Evolutionary conservation across 1,140 invertebrate genomes (phyloP).

Genomic region (Anoplophora glabripennis): DNA sequence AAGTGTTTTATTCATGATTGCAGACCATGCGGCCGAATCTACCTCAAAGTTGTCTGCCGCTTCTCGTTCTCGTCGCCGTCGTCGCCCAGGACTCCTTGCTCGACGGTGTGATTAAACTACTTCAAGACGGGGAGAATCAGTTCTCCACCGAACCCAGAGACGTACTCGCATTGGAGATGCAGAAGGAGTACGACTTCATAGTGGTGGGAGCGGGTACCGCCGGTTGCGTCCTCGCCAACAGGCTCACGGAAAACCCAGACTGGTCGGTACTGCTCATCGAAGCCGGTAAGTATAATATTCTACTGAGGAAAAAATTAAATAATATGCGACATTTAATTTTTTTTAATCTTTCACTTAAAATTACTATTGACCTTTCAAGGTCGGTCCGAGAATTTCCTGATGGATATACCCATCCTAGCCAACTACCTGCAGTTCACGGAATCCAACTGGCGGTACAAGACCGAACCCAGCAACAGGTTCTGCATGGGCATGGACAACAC

Average conservation of each 20-base stretch:
- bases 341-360: background rate
- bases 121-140: conserved; percentile 36
- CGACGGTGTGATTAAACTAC: conserved; percentile 37
- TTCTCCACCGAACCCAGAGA: conserved; percentile 32
- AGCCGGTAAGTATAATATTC: conserved; percentile 55
- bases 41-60: background rate
- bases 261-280: conserved; percentile 60
- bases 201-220: conserved; percentile 62
- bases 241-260: conserved; percentile 53
- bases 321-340: no score
- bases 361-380: conserved; percentile 48
- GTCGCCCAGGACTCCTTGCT: conserved; percentile 30
- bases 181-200: conserved; percentile 58
- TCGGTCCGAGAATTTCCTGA: conserved; percentile 54
- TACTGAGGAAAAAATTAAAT: no score
- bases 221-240: conserved; percentile 62
- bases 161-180: conserved; percentile 38
- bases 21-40: background rate
- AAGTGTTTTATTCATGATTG: no score
- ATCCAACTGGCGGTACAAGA: conserved; percentile 61
- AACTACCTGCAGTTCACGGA: conserved; percentile 60
- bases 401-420: conserved; percentile 66
- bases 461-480: conserved; percentile 54
- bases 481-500: conserved; percentile 52
- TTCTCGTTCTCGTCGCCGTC: background rate